phyloP scores from a whole-genome alignment of 1,140 invertebrate species.

The Melipona quadrifasciata region DNA sequence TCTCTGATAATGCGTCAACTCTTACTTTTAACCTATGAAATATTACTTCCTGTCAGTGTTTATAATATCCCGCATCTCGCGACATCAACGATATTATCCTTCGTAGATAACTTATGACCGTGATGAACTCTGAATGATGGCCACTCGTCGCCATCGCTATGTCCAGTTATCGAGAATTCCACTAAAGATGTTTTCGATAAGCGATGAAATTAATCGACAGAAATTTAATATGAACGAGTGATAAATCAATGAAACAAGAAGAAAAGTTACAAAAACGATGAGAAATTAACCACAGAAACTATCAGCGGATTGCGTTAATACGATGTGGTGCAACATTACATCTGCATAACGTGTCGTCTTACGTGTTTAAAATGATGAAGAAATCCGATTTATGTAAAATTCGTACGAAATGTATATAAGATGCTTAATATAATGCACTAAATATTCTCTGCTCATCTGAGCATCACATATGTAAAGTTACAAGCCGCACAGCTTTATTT shows the following conservation, averaged over 20 bases:
- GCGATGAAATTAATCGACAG: background rate
- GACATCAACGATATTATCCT: background rate
- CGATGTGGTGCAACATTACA: background rate
- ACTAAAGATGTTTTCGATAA: background rate
- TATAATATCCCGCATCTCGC: slow-evolving; percentile 50
- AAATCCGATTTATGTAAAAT: background rate
- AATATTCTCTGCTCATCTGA: background rate
- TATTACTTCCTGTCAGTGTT: slow-evolving; percentile 41
- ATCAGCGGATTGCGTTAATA: background rate
- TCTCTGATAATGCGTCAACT: slow-evolving; percentile 17
- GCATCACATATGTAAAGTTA: background rate
- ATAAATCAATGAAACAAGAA: background rate
- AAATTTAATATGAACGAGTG: background rate
- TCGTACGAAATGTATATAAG: background rate
- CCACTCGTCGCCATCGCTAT: background rate
- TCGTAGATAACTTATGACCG: background rate
- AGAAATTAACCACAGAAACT: background rate
- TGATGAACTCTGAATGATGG: background rate
- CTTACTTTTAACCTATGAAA: background rate
- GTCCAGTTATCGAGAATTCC: background rate
- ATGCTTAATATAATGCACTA: background rate
- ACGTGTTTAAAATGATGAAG: background rate
- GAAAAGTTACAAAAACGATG: background rate
- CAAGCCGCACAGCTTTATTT: background rate
- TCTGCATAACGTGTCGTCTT: background rate